phyloP scores from a whole-genome alignment of 53 echinoderm and acorn worm genomes.

The Mesocentrotus franciscanus region DNA sequence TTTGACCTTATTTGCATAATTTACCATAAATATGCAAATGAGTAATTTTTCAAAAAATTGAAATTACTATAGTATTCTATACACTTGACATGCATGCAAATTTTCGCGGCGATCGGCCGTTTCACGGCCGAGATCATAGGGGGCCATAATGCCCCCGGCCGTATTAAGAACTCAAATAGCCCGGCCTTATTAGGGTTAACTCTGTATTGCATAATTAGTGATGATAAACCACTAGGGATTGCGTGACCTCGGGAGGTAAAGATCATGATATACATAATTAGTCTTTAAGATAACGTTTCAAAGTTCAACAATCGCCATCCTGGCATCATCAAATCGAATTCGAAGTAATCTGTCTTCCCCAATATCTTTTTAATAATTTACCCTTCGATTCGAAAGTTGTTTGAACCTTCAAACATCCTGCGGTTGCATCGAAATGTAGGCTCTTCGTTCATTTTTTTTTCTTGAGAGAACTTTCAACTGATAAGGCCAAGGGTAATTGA shows the following conservation, averaged over 20 bases:
- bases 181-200: too few relatives aligned
- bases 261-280: not conserved
- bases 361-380: not conserved
- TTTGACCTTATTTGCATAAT: too few relatives aligned
- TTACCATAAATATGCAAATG: too few relatives aligned
- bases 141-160: too few relatives aligned
- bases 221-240: conserved; percentile 10
- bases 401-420: not conserved
- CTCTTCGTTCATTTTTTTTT: not conserved
- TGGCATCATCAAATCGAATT: not conserved
- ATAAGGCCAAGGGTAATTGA: not conserved
- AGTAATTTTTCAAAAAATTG: too few relatives aligned
- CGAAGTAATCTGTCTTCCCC: not conserved
- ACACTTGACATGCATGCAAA: too few relatives aligned
- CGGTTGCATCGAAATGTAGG: not conserved
- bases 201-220: not conserved
- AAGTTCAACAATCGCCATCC: not conserved
- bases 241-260: not conserved
- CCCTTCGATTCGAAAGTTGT: not conserved
- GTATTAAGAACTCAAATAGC: too few relatives aligned
- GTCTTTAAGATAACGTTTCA: not conserved
- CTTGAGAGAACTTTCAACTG: not conserved
- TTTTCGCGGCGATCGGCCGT: too few relatives aligned
- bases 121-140: too few relatives aligned
- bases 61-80: too few relatives aligned